Evolutionary conservation across 2,113 vertebrate species (phyloP), one percentile per base, ranked within the genome.

Genomic region (Burhinus bistriatus): DNA sequence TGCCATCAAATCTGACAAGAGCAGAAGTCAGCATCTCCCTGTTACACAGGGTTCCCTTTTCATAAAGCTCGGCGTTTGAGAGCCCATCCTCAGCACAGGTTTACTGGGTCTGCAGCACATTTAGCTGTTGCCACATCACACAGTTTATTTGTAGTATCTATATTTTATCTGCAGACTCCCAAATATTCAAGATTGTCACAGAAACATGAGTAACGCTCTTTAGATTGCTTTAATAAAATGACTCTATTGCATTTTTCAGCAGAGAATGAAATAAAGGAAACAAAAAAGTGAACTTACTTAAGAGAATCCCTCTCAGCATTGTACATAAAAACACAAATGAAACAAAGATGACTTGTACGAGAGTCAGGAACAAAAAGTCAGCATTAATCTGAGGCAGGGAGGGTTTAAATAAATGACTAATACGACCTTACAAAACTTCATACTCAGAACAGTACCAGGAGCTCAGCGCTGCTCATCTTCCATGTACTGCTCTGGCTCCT

Each of bases 1-100:
- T 11, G 2, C 71, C 58, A 12, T 5, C 66, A 57, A 38, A 49
- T 2, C n/a, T 58, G 65, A 40, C 29, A n/a, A 0, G 1, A 27
- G 64, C 58, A 44, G 38, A 11, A 73, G 34, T 10, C 30, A 57
- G 72, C 64, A 59, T 1, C 17, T 22, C 23, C 47, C 65, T 68
- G 45, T 27, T 9, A 15, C 27, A 23, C 47, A 40, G 19, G 9
- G 5, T 64, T 26, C 55, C 10, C 49, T n/a, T 38, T 19, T 1
- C 21, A 32, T 5, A 11, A 44, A 87, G 52, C 14, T 16, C 7
- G 3, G 17, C 4, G 25, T 17, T 15, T 12, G 27, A 42, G 47
- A 61, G 40, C 44, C 30, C 44, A 47, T 20, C 47, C 40, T 18
- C 52, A 54, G 2, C 83, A 30, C 19, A 16, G 42, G 7, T 3